phyloP scores from a whole-genome alignment of 2,888 invertebrate genomes.

The Lycocerus yunnanus region DNA sequence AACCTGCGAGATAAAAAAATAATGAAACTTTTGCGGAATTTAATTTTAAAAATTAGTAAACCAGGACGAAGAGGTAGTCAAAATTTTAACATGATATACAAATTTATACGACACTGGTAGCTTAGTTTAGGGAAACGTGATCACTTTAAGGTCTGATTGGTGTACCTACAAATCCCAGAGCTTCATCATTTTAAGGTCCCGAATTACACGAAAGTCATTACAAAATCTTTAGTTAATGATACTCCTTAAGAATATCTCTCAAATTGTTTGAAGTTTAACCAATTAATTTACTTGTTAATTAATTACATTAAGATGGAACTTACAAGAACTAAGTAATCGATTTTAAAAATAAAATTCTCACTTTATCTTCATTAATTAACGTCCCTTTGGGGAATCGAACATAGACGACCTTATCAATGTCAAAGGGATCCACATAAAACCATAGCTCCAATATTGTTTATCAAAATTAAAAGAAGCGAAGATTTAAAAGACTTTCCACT shows the following conservation, averaged over 20 bases:
- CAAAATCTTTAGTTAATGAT: not conserved
- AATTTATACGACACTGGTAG: not conserved
- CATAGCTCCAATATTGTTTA: no score
- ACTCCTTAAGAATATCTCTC: not conserved
- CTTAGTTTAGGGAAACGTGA: not conserved
- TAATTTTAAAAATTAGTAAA: not conserved
- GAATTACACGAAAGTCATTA: not conserved
- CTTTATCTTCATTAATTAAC: not conserved
- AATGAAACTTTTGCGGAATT: not conserved
- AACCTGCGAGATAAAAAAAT: slow-evolving; percentile 66
- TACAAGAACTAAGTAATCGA: not conserved
- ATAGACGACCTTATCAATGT: not conserved
- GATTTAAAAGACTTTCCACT: no score
- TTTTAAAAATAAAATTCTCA: not conserved
- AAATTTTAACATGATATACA: not conserved
- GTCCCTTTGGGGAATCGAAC: not conserved
- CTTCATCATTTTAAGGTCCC: not conserved
- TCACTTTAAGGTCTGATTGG: not conserved
- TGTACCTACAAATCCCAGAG: not conserved
- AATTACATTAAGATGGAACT: not conserved
- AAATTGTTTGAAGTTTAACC: not conserved
- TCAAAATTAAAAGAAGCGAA: no score
- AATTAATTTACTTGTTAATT: not conserved
- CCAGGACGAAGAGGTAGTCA: not conserved
- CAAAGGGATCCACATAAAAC: not conserved